phyloP scores from a whole-genome alignment of 2,113 vertebrate genomes.

The Formicarius rufipectus region DNA sequence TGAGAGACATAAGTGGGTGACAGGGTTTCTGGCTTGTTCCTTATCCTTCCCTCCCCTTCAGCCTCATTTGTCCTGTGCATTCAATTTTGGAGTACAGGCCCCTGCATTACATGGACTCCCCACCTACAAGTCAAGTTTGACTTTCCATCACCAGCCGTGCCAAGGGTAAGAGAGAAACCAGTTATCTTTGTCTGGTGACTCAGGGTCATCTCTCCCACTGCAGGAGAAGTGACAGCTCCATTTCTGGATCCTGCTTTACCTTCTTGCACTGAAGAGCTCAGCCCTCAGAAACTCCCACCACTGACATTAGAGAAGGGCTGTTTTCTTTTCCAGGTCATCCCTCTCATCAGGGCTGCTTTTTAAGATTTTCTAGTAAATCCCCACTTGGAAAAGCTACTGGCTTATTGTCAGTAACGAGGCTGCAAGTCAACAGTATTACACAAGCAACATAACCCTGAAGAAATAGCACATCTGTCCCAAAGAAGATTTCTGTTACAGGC shows the following conservation, averaged over 20 bases:
- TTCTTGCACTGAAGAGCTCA: background rate
- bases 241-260: background rate
- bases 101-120: background rate
- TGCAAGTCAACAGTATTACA: background rate
- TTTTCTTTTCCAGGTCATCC: background rate
- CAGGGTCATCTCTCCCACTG: background rate
- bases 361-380: background rate
- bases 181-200: background rate
- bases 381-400: background rate
- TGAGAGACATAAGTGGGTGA: accelerated
- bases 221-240: background rate
- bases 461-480: background rate
- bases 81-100: background rate
- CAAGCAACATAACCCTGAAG: background rate
- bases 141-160: background rate
- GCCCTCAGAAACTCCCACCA: background rate
- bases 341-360: background rate
- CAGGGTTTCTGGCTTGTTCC: background rate
- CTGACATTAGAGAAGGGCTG: background rate
- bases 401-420: background rate
- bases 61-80: background rate
- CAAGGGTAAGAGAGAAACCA: background rate
- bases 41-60: background rate
- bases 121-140: background rate
- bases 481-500: background rate